These are phyloP conservation scores for Cossypha niveicapilla DNA, from an alignment of 2,797 vertebrate genomes.

Conservation along the genomic window DNA sequence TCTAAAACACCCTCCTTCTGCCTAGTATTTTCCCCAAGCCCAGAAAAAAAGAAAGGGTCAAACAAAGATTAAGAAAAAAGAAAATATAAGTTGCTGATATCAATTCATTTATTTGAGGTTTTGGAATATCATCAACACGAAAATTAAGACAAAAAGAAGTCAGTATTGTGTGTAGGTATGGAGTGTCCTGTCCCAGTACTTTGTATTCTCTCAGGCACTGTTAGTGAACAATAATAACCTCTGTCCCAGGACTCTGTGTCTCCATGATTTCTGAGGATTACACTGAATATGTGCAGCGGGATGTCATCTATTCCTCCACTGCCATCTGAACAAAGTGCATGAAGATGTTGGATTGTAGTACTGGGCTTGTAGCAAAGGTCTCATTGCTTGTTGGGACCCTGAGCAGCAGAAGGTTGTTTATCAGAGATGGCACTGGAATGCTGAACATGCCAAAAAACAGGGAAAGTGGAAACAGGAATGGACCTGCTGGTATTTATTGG, in stretches of 20 bases:
- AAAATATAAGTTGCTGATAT: neutral
- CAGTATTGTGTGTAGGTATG: neutral
- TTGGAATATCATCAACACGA: neutral
- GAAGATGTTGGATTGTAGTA: neutral
- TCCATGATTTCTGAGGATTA: neutral
- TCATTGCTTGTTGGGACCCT: fast-evolving
- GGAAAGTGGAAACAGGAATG: neutral
- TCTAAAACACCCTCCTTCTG: neutral
- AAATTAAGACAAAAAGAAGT: neutral
- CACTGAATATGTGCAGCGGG: neutral
- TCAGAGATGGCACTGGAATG: neutral
- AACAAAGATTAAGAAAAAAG: neutral
- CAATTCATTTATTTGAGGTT: neutral
- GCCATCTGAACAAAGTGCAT: neutral
- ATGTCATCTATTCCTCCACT: neutral
- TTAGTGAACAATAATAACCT: neutral
- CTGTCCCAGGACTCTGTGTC: neutral
- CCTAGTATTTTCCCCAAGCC: neutral
- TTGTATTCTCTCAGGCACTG: neutral
- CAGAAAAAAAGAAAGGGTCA: neutral
- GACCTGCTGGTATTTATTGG: neutral
- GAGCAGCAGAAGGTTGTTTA: neutral
- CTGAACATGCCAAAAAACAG: neutral
- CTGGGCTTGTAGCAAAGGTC: neutral
- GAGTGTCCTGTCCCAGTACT: neutral